These are phyloP conservation scores for Congeria kusceri DNA, from an alignment of 2,888 invertebrate species.

Conservation along the genomic window DNA sequence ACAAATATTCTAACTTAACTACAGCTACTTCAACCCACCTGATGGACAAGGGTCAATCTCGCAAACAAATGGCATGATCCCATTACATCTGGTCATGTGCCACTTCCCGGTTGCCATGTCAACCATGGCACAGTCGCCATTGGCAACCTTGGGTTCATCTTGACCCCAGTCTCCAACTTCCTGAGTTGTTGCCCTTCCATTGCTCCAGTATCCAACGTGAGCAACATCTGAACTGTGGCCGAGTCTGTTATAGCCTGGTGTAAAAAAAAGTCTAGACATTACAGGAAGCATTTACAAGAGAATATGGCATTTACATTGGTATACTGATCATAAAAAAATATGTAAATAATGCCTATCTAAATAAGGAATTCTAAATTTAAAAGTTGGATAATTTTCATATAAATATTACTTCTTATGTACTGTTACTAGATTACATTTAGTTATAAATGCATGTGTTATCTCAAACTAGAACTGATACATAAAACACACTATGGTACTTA, in stretches of 20 bases:
- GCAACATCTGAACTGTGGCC: slow-evolving; percentile 9
- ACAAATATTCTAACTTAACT: not conserved
- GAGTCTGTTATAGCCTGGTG: slow-evolving; percentile 53
- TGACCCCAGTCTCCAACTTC: slow-evolving; percentile 74
- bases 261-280: not conserved
- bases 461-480: not conserved
- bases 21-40: slow-evolving; percentile 45
- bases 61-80: slow-evolving; percentile 66
- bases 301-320: too few species aligned
- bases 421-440: not conserved
- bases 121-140: slow-evolving; percentile 62
- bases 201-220: slow-evolving; percentile 67
- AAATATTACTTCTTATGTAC: not conserved
- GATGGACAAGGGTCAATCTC: slow-evolving; percentile 70
- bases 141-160: slow-evolving; percentile 56
- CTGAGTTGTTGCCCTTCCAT: slow-evolving; percentile 54
- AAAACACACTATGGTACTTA: not conserved
- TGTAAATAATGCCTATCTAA: too few species aligned
- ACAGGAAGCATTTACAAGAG: too few species aligned
- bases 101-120: slow-evolving; percentile 43
- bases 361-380: too few species aligned
- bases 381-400: not conserved
- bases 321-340: too few species aligned
- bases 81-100: slow-evolving; percentile 67
- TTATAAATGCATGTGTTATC: not conserved